A percentile compares a stretch with the other conserved stretches of the same genome.
phyloP scores from a whole-genome alignment of 2,797 vertebrate species.

The Leptodactylus fallax region DNA sequence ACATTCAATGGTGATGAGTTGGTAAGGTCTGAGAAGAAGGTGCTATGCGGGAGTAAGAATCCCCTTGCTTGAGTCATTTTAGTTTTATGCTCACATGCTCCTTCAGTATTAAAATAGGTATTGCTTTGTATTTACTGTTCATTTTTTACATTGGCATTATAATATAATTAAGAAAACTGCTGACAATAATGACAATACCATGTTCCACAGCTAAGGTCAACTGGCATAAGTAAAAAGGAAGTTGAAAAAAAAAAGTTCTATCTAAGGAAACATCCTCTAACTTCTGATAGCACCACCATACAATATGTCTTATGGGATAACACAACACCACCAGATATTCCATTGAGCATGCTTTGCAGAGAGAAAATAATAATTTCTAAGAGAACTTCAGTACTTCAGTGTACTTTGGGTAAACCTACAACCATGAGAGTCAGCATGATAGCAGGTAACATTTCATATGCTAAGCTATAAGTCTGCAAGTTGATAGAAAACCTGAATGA shows the following conservation, averaged over 20 bases:
- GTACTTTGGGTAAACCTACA: neutral
- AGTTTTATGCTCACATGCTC: too few relatives aligned
- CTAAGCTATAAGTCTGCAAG: neutral
- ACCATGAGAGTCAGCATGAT: neutral
- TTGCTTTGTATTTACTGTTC: neutral
- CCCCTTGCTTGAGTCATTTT: too few relatives aligned
- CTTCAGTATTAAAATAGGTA: too few relatives aligned
- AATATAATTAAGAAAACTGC: neutral
- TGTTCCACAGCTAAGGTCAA: neutral
- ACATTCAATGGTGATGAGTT: too few relatives aligned
- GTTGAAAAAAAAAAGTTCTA: slow-evolving; percentile 5
- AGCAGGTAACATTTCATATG: slow-evolving; percentile 25
- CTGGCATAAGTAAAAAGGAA: neutral
- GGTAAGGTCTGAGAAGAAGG: too few relatives aligned
- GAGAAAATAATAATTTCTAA: neutral
- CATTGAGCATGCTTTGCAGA: neutral
- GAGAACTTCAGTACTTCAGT: neutral
- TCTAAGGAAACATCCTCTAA: slow-evolving; percentile 33
- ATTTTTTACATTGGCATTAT: neutral
- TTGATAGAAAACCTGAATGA: neutral
- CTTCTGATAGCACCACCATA: slow-evolving; percentile 7
- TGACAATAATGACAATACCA: neutral
- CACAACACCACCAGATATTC: neutral
- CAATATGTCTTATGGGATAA: slow-evolving; percentile 20
- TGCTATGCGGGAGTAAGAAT: too few relatives aligned